phyloP scores from a whole-genome alignment of 1,140 invertebrate species.

The Diabrotica virgifera region DNA sequence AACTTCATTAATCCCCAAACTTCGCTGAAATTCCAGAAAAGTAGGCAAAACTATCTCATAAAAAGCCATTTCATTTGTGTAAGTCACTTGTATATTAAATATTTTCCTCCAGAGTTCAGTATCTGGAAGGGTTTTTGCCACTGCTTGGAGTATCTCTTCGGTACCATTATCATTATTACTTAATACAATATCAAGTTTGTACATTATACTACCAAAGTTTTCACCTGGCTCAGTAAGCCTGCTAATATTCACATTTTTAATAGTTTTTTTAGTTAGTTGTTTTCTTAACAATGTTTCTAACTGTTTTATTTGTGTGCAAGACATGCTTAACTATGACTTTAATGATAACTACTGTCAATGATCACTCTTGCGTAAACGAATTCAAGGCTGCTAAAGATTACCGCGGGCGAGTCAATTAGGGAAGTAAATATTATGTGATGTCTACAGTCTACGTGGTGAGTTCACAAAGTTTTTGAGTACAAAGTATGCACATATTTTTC shows the following conservation, averaged over 20 bases:
- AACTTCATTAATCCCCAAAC: conserved; percentile 19
- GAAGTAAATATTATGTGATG: no score
- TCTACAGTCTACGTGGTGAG: no score
- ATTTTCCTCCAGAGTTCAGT: conserved; percentile 42
- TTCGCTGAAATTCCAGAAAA: conserved; percentile 31
- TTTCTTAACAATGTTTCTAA: no score
- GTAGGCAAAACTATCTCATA: conserved; percentile 34
- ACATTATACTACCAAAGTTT: conserved; percentile 59
- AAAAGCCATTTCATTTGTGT: conserved; percentile 44
- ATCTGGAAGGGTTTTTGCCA: conserved; percentile 49
- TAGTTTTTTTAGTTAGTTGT: neutral
- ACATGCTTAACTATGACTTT: no score
- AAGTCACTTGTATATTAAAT: conserved; percentile 47
- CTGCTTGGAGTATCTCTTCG: conserved; percentile 41
- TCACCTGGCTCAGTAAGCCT: conserved; percentile 48
- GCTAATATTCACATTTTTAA: conserved; percentile 6
- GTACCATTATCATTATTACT: conserved; percentile 22
- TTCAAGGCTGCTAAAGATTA: no score
- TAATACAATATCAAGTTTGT: conserved; percentile 45
- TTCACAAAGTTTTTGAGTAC: no score
- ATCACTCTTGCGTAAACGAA: no score
- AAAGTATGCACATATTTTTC: no score
- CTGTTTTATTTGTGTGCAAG: no score
- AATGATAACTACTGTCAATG: no score
- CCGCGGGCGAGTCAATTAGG: no score